Conservation (phyloP, 2,888 invertebrate genomes). For the Scaptomyza caliginosa region DNA sequence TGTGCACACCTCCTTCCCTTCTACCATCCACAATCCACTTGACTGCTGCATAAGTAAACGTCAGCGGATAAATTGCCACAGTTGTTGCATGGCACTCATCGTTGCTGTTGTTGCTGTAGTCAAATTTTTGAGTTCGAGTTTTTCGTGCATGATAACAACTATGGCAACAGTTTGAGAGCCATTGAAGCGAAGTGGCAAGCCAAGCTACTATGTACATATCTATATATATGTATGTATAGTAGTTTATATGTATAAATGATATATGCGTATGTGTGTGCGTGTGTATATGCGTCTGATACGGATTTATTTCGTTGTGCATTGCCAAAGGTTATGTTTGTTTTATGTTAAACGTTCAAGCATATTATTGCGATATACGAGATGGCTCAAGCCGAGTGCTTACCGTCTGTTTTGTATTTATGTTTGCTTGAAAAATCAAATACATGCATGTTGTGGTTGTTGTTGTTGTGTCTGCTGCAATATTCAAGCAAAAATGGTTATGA, state of each 20-base stretch:
- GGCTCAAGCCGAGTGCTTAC: conserved; percentile 60
- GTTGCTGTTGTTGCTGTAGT: conserved; percentile 33
- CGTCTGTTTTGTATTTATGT: conserved; percentile 61
- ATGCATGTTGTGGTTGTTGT: conserved; percentile 2
- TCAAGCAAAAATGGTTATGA: conserved; percentile 76
- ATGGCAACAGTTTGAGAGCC: conserved; percentile 76
- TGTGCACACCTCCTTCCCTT: conserved; percentile 42
- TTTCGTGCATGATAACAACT: conserved; percentile 78
- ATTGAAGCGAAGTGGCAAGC: conserved; percentile 64
- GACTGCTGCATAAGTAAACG: conserved; percentile 64
- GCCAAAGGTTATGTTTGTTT: conserved; percentile 82
- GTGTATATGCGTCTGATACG: conserved; percentile 3
- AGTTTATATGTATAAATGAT: background rate
- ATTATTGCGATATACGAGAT: conserved; percentile 72
- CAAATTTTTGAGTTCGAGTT: conserved; percentile 69
- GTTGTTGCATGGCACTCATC: conserved; percentile 47
- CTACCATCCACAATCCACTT: conserved; percentile 16
- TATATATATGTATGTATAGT: background rate
- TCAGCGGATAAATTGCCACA: conserved; percentile 69
- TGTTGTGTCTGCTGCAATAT: conserved; percentile 66
- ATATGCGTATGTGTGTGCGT: background rate
- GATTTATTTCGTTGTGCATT: conserved; percentile 40
- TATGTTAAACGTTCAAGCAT: conserved; percentile 81
- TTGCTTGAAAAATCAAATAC: conserved; percentile 31
- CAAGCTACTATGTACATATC: background rate